Percentiles rank a stretch among this genome's conserved stretches.
These are phyloP conservation scores for Temnothorax ravouxi DNA, from an alignment of 2,888 invertebrate species.

Conservation along the genomic window DNA sequence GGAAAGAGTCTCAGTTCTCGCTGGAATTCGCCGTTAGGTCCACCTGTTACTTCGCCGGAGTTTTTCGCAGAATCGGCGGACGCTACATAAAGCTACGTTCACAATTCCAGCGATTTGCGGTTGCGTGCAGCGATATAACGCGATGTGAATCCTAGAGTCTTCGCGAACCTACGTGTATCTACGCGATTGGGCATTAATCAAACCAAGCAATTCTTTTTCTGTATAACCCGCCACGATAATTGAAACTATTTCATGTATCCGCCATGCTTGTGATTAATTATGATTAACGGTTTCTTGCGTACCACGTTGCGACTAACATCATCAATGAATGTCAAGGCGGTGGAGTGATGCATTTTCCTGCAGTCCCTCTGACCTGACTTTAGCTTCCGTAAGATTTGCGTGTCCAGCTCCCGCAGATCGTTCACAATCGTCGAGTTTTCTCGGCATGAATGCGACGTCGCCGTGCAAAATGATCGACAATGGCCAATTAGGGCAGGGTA, in stretches of 20 bases:
- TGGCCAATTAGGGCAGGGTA: constrained; percentile 70
- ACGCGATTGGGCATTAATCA: constrained; percentile 38
- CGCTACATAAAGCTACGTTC: constrained; percentile 31
- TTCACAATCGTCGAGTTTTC: not conserved
- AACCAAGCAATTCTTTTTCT: constrained; percentile 5
- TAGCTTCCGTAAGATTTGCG: constrained; percentile 16
- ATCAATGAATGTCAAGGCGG: constrained; percentile 29
- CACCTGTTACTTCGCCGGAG: constrained; percentile 59
- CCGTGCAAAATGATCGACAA: constrained; percentile 59
- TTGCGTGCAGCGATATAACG: too few species aligned
- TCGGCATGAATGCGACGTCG: constrained; percentile 43
- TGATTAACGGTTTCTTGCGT: constrained; percentile 29
- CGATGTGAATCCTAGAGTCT: not conserved
- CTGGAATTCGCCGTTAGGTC: constrained; percentile 43
- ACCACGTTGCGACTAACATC: not conserved
- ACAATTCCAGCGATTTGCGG: constrained; percentile 29
- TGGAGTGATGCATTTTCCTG: constrained; percentile 4
- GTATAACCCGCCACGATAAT: constrained; percentile 23
- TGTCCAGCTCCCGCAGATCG: constrained; percentile 1
- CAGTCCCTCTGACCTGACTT: constrained; percentile 5
- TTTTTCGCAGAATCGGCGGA: constrained; percentile 48
- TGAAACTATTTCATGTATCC: constrained; percentile 29
- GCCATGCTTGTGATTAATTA: constrained; percentile 27
- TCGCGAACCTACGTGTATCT: not conserved
- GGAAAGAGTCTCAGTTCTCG: constrained; percentile 6